A percentile compares a stretch with the other conserved stretches of the same genome.
Conservation (phyloP, 2,113 vertebrate species). For the Festucalex cinctus region DNA sequence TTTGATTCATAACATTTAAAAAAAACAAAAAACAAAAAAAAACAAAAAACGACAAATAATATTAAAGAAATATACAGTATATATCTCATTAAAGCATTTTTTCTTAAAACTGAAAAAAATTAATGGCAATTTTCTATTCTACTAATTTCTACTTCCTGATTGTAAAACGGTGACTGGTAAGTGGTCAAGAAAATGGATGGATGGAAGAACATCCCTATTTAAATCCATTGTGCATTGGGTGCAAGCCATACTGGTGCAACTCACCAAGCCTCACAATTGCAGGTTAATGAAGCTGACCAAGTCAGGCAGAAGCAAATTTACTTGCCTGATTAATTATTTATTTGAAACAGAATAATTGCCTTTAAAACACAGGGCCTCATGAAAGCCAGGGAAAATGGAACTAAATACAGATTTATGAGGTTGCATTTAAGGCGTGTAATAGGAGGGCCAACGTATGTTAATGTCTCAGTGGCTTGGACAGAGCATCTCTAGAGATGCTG, state of each 20-base stretch:
- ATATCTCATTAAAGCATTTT: too few species aligned
- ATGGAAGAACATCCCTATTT: too few species aligned
- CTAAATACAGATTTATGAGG: conserved; percentile 81
- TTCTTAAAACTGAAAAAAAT: too few species aligned
- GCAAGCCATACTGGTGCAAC: conserved; percentile 71
- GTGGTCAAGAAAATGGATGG: too few species aligned
- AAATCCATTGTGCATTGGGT: conserved; percentile 36
- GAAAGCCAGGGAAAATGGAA: conserved; percentile 84
- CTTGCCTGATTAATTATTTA: conserved; percentile 97
- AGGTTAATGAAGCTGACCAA: conserved; percentile 95
- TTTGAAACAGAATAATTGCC: conserved; percentile 94
- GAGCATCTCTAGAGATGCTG: conserved; percentile 39
- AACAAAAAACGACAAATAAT: too few species aligned
- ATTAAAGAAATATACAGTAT: too few species aligned
- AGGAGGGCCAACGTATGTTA: conserved; percentile 49
- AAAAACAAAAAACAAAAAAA: too few species aligned
- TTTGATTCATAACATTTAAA: too few species aligned
- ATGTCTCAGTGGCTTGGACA: conserved; percentile 51
- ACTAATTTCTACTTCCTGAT: too few species aligned
- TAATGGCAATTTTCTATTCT: too few species aligned
- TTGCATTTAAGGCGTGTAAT: conserved; percentile 68
- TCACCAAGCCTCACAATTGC: conserved; percentile 76
- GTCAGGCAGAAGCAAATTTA: conserved; percentile 96
- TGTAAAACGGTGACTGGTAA: too few species aligned
- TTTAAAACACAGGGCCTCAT: conserved; percentile 86